Evolutionary conservation across 2,113 vertebrate genomes (phyloP), one percentile per base, ranked within the genome.

Genomic region (Microtus pennsylvanicus): DNA sequence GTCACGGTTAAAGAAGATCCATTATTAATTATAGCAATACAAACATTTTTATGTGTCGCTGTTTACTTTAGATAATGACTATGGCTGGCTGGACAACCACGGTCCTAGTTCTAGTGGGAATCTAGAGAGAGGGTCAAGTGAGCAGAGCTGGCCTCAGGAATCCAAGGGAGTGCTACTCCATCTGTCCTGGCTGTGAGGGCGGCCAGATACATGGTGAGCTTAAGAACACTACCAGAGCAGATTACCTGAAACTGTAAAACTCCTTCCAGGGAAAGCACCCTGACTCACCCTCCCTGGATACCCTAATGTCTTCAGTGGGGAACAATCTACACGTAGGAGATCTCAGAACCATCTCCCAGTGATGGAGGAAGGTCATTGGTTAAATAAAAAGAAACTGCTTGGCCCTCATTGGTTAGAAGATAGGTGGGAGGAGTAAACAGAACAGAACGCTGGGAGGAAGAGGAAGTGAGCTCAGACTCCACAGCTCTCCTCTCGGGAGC

Each of bases 141-240:
- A 65, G 45, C 28, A 94, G 50, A 90, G 4, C 12, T 50, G 24
- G 72, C 28, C 38, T 93, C 14, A 0, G 30, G 77, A 50, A 42
- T n/a, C 80, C 22, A 24, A 58, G 11, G 38, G 42, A 93, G 45
- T 69, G 67, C 26, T 9, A 8, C 47, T 65, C 65, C 28, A 50
- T 22, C 38, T 2, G 33, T 14, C 30, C 61, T 67, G 42, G 42
- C 42, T 47, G 3, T 87, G 83, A 30, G 30, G 50, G 63, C 45
- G 4, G 30, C 26, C 19, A 63, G 45, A 74, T 21, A 47, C 0
- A 42, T 0, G 3, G 45, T 2, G 12, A 58, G 19, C 42, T 35
- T 9, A 30, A 69, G 58, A 78, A 72, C 14, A 19, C 6, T 85
- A 91, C 42, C 26, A n/a, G 81, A 21, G 63, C 38, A 61, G 38